Evolutionary conservation across 2,113 vertebrate species (phyloP).

Genomic region (Cervus canadensis): DNA sequence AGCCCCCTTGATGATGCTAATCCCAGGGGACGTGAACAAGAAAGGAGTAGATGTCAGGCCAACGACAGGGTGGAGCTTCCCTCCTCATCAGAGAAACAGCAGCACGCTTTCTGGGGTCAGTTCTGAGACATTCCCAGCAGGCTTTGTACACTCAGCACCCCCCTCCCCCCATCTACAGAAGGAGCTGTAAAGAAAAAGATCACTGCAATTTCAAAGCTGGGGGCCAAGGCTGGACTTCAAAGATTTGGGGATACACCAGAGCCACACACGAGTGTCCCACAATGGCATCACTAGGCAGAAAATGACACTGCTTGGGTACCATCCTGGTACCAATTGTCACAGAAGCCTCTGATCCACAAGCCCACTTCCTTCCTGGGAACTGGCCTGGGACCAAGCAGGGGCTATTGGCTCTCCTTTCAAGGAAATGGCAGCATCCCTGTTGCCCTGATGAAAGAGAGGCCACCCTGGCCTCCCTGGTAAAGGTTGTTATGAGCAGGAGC

Average conservation of each 20-base stretch:
- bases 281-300: not conserved
- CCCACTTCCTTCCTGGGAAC: not conserved
- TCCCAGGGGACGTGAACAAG: too few species aligned
- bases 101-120: fast-evolving
- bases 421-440: not conserved
- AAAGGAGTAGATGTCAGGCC: too few species aligned
- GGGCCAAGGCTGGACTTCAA: not conserved
- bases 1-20: not conserved
- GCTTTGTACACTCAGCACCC: not conserved
- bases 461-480: not conserved
- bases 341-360: not conserved
- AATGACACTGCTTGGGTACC: fast-evolving
- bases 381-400: not conserved
- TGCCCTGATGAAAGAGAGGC: not conserved
- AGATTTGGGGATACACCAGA: fast-evolving
- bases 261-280: fast-evolving
- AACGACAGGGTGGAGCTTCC: not conserved
- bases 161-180: not conserved
- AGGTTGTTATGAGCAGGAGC: not conserved
- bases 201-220: not conserved
- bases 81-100: not conserved
- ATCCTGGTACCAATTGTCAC: not conserved
- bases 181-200: not conserved
- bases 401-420: not conserved
- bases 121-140: not conserved